Evolutionary conservation across 2,113 vertebrate species (phyloP).

Genomic region (Machaerirhynchus nigripectus): DNA sequence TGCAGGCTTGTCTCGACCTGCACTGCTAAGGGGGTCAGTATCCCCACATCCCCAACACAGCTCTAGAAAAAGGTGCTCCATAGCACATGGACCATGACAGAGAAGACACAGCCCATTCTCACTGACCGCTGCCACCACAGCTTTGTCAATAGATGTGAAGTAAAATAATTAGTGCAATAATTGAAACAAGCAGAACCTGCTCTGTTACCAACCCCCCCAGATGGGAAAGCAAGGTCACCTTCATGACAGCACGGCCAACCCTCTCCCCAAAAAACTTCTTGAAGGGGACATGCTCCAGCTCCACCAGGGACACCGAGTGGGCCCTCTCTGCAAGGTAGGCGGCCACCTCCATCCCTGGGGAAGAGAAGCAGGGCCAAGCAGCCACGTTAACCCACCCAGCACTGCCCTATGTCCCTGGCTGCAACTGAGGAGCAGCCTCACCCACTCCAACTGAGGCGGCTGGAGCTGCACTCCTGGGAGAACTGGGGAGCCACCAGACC

Average conservation of each 20-base stretch:
- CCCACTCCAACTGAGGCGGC: rapidly evolving
- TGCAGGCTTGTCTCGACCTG: rapidly evolving
- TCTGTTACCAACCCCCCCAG: not conserved
- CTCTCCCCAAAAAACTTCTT: conserved; percentile 90
- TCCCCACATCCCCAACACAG: rapidly evolving
- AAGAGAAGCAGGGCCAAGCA: not conserved
- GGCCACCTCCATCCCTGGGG: conserved; percentile 93
- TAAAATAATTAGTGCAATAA: not conserved
- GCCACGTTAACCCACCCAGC: rapidly evolving
- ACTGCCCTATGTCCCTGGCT: not conserved
- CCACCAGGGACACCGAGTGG: conserved; percentile 94
- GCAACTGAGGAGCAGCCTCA: not conserved
- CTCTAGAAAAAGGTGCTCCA: not conserved
- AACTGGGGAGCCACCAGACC: not conserved
- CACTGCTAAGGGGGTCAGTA: rapidly evolving
- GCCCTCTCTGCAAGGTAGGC: conserved; percentile 93
- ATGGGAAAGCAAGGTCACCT: conserved; percentile 72
- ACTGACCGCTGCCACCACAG: not conserved
- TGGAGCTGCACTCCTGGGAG: not conserved
- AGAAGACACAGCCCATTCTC: not conserved
- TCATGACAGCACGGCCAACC: conserved; percentile 92
- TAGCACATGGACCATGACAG: rapidly evolving
- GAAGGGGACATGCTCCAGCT: conserved; percentile 90
- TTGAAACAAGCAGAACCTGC: not conserved
- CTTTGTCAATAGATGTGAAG: not conserved